Percentiles rank a stretch among this genome's conserved stretches.
phyloP scores from a whole-genome alignment of 2,888 invertebrate species.

The Mesopsocus fuscifrons region DNA sequence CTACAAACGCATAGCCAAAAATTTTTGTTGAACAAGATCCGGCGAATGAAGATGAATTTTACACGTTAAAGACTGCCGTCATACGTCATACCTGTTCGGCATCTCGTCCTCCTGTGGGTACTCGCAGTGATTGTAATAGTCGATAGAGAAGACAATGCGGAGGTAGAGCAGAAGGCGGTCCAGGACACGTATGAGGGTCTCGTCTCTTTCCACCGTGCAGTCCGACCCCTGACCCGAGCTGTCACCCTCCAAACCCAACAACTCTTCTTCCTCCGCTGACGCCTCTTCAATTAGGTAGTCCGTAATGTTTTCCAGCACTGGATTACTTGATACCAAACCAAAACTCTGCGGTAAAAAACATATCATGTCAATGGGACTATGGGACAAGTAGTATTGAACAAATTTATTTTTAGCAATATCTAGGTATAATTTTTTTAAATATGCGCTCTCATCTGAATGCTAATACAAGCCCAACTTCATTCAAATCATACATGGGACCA shows the following conservation, averaged over 20 bases:
- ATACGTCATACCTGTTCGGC: conserved; percentile 63
- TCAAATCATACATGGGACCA: too few species aligned
- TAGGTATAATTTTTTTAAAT: too few species aligned
- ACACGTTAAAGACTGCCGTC: too few species aligned
- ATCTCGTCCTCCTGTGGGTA: conserved; percentile 99
- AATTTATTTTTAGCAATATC: too few species aligned
- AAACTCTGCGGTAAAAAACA: conserved; percentile 33
- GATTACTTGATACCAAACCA: conserved; percentile 70
- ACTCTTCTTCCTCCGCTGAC: conserved; percentile 92
- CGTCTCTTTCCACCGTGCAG: conserved; percentile 27
- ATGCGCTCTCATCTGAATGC: too few species aligned
- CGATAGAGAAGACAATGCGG: conserved; percentile 92
- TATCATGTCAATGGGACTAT: too few species aligned
- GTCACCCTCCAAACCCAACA: conserved; percentile 35
- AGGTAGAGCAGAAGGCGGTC: conserved; percentile 79
- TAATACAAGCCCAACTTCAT: too few species aligned
- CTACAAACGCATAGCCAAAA: too few species aligned
- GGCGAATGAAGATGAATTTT: too few species aligned
- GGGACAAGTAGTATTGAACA: too few species aligned
- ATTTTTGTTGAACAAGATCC: too few species aligned
- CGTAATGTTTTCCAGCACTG: conserved; percentile 88
- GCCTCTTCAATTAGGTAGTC: conserved; percentile 97
- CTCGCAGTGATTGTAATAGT: conserved; percentile 97
- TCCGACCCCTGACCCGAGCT: conserved; percentile 28
- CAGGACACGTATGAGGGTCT: conserved; percentile 38